Evolutionary conservation across 2,888 invertebrate species (phyloP).

Genomic region (Norana najaformis): DNA sequence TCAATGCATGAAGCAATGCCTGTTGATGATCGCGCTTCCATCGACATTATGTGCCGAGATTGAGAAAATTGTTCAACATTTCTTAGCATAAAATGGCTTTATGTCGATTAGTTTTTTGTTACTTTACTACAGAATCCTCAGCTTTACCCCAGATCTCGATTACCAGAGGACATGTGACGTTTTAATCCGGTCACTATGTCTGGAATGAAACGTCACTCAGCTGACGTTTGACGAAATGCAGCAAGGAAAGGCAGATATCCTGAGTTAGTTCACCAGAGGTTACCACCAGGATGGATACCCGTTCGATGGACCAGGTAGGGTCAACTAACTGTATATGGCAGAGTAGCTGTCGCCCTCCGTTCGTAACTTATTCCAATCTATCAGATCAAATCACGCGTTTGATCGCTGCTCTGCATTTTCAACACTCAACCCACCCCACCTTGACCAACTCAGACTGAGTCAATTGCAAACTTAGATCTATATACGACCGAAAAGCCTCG

Average conservation of each 20-base stretch:
- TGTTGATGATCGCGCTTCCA: no score
- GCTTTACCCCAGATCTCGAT: slow-evolving; percentile 65
- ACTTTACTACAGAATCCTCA: slow-evolving; percentile 50
- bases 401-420: no score
- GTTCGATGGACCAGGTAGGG: slow-evolving; percentile 66
- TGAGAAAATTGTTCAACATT: background rate
- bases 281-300: slow-evolving; percentile 90
- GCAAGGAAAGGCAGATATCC: slow-evolving; percentile 64
- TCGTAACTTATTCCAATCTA: no score
- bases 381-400: no score
- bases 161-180: slow-evolving; percentile 71
- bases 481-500: no score
- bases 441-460: no score
- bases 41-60: no score
- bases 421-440: no score
- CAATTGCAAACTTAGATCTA: no score
- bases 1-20: no score
- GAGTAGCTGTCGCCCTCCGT: no score
- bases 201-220: slow-evolving; percentile 85
- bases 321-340: no score
- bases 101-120: background rate
- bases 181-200: slow-evolving; percentile 74
- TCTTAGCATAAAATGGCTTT: background rate
- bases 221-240: slow-evolving; percentile 82
- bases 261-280: slow-evolving; percentile 68